phyloP scores from a whole-genome alignment of 2,888 invertebrate genomes.

The Aleiodes alternator region DNA sequence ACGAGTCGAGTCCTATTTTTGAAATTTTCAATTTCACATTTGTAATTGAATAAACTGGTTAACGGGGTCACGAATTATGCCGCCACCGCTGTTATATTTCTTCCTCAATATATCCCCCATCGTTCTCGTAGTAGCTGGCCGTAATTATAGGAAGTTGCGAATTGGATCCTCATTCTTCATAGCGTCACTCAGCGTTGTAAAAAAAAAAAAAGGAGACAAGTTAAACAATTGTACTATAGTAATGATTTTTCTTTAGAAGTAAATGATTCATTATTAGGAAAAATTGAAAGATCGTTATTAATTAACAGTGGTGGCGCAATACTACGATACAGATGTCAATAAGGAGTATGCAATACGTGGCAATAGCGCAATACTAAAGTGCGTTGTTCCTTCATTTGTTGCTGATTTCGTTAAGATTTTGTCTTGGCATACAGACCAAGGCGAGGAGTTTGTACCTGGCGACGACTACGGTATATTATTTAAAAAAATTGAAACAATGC shows the following conservation, averaged over 20 bases:
- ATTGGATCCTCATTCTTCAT: slow-evolving; percentile 29
- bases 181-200: not conserved
- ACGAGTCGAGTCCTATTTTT: not conserved
- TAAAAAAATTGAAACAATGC: not conserved
- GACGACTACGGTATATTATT: slow-evolving; percentile 78
- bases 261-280: not conserved
- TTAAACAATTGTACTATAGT: not conserved
- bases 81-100: slow-evolving; percentile 40
- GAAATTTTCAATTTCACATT: not conserved
- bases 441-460: slow-evolving; percentile 83
- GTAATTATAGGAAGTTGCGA: slow-evolving; percentile 44
- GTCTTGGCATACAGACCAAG: slow-evolving; percentile 90
- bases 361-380: slow-evolving; percentile 91
- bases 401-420: slow-evolving; percentile 93
- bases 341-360: slow-evolving; percentile 94
- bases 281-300: slow-evolving; percentile 1
- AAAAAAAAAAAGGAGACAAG: not conserved
- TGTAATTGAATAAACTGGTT: slow-evolving; percentile 14
- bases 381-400: slow-evolving; percentile 94
- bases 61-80: slow-evolving; percentile 46
- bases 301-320: slow-evolving; percentile 84
- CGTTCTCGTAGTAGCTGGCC: not conserved
- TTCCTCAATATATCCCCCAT: slow-evolving; percentile 9
- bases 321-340: slow-evolving; percentile 89
- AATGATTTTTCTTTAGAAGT: not conserved